Conservation (phyloP, 2,113 vertebrate genomes). For the Circaetus gallicus region DNA sequence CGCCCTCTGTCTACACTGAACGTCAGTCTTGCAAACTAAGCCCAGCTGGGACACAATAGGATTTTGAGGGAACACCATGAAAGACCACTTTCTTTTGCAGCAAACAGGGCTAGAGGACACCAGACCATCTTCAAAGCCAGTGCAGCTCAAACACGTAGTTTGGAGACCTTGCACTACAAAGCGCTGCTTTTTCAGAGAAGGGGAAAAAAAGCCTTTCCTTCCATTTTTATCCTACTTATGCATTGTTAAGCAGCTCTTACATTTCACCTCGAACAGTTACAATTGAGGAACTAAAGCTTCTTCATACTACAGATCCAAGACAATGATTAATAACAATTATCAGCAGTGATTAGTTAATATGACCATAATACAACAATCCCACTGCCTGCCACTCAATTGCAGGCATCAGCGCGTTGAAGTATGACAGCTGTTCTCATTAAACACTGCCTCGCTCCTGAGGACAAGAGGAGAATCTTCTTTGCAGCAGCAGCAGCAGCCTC, state of each 20-base stretch:
- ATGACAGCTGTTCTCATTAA: neutral
- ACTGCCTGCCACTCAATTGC: neutral
- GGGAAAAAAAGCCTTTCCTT: neutral
- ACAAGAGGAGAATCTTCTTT: neutral
- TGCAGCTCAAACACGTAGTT: neutral
- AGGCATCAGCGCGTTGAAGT: neutral
- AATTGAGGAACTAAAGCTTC: neutral
- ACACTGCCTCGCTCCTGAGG: neutral
- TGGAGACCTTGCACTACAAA: neutral
- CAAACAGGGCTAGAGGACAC: neutral
- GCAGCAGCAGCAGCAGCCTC: neutral
- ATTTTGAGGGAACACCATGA: neutral
- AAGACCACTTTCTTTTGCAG: neutral
- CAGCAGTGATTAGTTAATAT: neutral
- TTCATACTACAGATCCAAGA: neutral
- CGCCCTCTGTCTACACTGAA: neutral
- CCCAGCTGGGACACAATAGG: neutral
- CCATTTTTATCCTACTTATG: neutral
- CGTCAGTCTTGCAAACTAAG: neutral
- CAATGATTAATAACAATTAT: conserved; percentile 18
- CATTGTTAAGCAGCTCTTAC: neutral
- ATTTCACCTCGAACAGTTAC: neutral
- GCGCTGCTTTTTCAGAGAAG: neutral
- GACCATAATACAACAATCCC: conserved; percentile 15
- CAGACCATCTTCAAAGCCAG: neutral